Percentiles rank a stretch among this genome's conserved stretches.
These are phyloP conservation scores for Falco novaeseelandiae DNA, from an alignment of 2,797 vertebrate genomes.

Conservation along the genomic window DNA sequence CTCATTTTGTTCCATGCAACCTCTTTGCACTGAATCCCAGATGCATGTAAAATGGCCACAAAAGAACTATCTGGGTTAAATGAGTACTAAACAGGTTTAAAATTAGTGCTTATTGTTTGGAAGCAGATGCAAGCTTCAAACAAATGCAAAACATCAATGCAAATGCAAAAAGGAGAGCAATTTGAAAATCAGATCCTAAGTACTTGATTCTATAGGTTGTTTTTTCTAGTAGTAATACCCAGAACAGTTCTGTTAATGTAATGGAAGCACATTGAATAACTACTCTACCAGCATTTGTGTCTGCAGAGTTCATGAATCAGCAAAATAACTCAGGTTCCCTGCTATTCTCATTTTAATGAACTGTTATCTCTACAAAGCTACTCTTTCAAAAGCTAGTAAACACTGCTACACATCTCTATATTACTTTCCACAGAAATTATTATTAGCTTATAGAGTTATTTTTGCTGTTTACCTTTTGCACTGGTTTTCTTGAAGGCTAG, in stretches of 20 bases:
- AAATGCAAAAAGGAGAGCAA: conserved; percentile 75
- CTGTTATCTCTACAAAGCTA: conserved; percentile 2
- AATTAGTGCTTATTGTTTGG: conserved; percentile 81
- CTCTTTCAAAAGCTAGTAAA: conserved; percentile 5
- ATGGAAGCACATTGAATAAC: conserved; percentile 51
- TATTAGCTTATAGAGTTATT: not conserved
- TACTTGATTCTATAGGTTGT: conserved; percentile 66
- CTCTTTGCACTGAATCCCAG: conserved; percentile 79
- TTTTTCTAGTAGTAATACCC: conserved; percentile 52
- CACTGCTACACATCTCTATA: not conserved
- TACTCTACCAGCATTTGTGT: conserved; percentile 51
- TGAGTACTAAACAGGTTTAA: conserved; percentile 82
- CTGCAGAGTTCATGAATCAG: conserved; percentile 24
- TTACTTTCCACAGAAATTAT: conserved; percentile 1
- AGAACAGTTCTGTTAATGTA: conserved; percentile 56
- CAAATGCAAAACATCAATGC: conserved; percentile 81
- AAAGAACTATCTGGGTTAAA: conserved; percentile 83
- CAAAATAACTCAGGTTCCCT: conserved; percentile 43
- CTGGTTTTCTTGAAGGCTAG: not conserved
- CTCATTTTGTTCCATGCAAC: conserved; percentile 72
- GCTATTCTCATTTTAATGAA: conserved; percentile 64
- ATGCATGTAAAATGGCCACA: conserved; percentile 78
- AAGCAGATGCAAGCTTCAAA: conserved; percentile 81
- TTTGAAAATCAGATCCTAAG: conserved; percentile 68
- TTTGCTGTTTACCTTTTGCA: not conserved